Evolutionary conservation across 2,113 vertebrate species (phyloP), one percentile per base, ranked within the genome.

Genomic region (Pandion haliaetus): DNA sequence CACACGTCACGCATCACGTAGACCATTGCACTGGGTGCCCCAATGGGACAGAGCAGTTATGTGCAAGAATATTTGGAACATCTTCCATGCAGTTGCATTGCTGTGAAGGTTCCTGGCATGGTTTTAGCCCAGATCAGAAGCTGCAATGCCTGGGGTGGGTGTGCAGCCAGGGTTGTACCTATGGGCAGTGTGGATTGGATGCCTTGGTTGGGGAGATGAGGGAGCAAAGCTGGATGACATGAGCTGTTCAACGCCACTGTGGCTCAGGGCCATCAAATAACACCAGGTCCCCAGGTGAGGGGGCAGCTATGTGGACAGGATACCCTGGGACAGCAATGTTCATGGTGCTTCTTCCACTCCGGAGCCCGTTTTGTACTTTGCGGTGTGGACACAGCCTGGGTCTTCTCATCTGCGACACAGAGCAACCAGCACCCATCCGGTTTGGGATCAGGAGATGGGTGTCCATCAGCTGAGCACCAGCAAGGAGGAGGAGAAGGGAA

Each of bases 1-100:
- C 16, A 4, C 4, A 34, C 6, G 7, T 54, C 49, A 19, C 5
- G 36, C n/a, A 9, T 59, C 44, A 9, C 0, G 0, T 5, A 47
- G 16, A 44, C 31, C 58, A 11, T 36, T 11, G 25, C 44, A 14
- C 36, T 50, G 16, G 10, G 36, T 62, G 24, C 3, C 17, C 6
- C 10, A 25, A 10, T 9, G 12, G 44, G 36, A 38, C 17, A 45
- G n/a, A 61, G 10, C 11, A 38, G 13, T 29, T 57, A 24, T 2
- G 4, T 52, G 5, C 12, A 70, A 70, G 83, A 34, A 9, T 4
- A 28, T 70, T 47, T 65, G 13, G 57, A 86, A 17, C 2, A 18
- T 31, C 9, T 67, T 67, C 54, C 24, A 8, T 17, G 42, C 15
- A 21, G 14, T 2, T n/a, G 28, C 10, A 5, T 44, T 44, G 28